phyloP scores from a whole-genome alignment of 1,140 invertebrate species.

The Ruditapes philippinarum region DNA sequence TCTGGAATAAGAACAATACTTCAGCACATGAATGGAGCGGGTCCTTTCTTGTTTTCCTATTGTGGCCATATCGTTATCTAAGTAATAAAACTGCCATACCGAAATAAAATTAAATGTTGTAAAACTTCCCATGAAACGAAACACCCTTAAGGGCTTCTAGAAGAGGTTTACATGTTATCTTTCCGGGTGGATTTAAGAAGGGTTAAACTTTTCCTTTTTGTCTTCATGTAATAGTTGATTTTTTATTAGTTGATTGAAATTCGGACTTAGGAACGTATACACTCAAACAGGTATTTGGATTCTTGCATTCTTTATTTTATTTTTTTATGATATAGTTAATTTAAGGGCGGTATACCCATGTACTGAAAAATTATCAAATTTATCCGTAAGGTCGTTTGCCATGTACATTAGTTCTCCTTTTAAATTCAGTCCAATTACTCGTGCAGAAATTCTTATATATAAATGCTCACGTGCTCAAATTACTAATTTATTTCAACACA shows the following conservation, averaged over 20 bases:
- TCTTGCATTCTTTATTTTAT: too few relatives aligned
- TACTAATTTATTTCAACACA: too few relatives aligned
- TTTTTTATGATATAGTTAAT: too few relatives aligned
- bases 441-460: too few relatives aligned
- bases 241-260: not conserved
- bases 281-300: not conserved
- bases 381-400: too few relatives aligned
- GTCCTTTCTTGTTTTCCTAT: constrained; percentile 42
- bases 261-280: not conserved
- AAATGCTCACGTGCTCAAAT: too few relatives aligned
- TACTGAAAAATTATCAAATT: too few relatives aligned
- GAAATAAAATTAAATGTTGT: constrained; percentile 70
- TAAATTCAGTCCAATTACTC: too few relatives aligned
- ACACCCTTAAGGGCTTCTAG: constrained; percentile 31
- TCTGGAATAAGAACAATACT: constrained; percentile 37
- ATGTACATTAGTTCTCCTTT: too few relatives aligned
- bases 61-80: constrained; percentile 60
- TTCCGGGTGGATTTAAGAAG: constrained; percentile 17
- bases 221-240: not conserved
- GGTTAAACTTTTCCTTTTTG: not conserved
- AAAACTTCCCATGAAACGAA: constrained; percentile 56
- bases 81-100: constrained; percentile 65
- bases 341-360: too few relatives aligned
- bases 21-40: constrained; percentile 31
- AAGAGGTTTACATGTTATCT: not conserved